Conservation (phyloP, 2,797 vertebrate genomes). For the Pygocentrus nattereri region DNA sequence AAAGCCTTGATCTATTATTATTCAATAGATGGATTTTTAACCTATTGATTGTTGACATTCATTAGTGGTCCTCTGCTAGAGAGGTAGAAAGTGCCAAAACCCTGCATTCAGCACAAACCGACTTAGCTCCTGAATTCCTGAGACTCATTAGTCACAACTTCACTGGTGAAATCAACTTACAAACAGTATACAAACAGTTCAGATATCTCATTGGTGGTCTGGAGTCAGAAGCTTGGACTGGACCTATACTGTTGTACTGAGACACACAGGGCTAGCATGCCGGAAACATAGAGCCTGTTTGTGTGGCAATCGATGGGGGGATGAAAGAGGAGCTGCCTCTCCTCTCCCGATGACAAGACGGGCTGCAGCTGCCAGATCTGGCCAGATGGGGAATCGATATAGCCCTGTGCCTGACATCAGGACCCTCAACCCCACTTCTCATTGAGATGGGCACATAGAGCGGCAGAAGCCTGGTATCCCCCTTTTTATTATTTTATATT, state of each 20-base stretch:
- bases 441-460: conserved; percentile 6
- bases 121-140: not conserved
- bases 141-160: not conserved
- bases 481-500: not conserved
- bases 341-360: conserved; percentile 61
- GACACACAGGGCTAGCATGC: conserved; percentile 17
- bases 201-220: not conserved
- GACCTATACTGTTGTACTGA: not conserved
- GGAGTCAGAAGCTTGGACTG: not conserved
- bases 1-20: not conserved
- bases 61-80: not conserved
- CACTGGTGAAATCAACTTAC: not conserved
- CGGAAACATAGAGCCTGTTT: conserved; percentile 54
- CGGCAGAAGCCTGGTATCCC: not conserved
- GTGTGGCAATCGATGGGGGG: conserved; percentile 59
- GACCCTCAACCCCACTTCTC: conserved; percentile 5
- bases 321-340: conserved; percentile 56
- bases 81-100: not conserved
- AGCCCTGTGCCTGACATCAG: conserved; percentile 49
- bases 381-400: conserved; percentile 60
- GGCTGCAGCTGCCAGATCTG: conserved; percentile 42
- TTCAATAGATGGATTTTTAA: not conserved
- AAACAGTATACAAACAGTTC: not conserved
- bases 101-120: not conserved
- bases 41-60: not conserved